phyloP scores from a whole-genome alignment of 2,888 invertebrate species.

The Volucella inflata region DNA sequence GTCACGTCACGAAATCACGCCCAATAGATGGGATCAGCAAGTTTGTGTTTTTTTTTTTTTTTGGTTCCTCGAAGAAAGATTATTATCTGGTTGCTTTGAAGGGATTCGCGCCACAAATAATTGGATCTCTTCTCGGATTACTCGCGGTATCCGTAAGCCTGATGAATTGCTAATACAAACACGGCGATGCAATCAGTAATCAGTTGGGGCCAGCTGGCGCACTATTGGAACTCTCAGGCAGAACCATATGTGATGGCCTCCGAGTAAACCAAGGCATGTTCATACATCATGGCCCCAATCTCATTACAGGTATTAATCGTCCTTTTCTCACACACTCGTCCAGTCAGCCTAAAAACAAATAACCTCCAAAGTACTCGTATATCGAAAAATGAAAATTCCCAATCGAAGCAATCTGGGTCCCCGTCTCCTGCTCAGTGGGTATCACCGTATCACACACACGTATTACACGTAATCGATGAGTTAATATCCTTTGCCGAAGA shows the following conservation, averaged over 20 bases:
- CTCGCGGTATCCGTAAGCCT: constrained; percentile 31
- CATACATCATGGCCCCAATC: constrained; percentile 72
- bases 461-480: constrained; percentile 71
- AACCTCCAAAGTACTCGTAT: constrained; percentile 24
- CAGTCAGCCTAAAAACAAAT: constrained; percentile 66
- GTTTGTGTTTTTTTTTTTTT: constrained; percentile 25
- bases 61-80: constrained; percentile 25
- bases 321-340: constrained; percentile 70
- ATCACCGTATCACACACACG: constrained; percentile 56
- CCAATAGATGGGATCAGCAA: constrained; percentile 46
- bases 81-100: constrained; percentile 35
- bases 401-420: constrained; percentile 62
- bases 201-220: constrained; percentile 62
- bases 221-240: constrained; percentile 55
- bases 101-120: constrained; percentile 53
- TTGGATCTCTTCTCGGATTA: constrained; percentile 67
- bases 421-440: constrained; percentile 69
- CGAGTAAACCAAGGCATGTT: constrained; percentile 26
- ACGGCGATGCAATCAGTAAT: constrained; percentile 63
- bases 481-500: constrained; percentile 71
- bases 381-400: constrained; percentile 52
- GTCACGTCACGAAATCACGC: constrained; percentile 51
- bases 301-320: constrained; percentile 76
- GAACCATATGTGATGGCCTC: constrained; percentile 57
- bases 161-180: constrained; percentile 65